phyloP scores from a whole-genome alignment of 1,140 invertebrate genomes.

The Ptiloglossa arizonensis region DNA sequence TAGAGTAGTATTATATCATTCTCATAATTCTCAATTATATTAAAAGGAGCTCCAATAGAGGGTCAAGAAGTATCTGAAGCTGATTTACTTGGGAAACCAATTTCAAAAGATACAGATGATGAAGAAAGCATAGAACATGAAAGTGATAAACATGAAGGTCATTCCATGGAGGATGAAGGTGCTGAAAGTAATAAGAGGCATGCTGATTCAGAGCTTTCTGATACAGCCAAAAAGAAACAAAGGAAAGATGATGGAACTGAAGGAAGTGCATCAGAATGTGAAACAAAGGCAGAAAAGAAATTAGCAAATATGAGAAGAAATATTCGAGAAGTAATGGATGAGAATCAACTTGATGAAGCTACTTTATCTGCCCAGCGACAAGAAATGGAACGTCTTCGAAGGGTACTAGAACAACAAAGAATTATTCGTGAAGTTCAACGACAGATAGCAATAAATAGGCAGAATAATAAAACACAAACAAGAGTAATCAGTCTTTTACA shows the following conservation, averaged over 20 bases:
- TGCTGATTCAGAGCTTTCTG: slow-evolving; percentile 71
- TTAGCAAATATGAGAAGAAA: slow-evolving; percentile 89
- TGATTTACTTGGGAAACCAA: slow-evolving; percentile 75
- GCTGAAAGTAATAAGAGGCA: slow-evolving; percentile 70
- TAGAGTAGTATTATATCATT: slow-evolving; percentile 13
- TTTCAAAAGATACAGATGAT: slow-evolving; percentile 77
- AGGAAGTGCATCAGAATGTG: slow-evolving; percentile 70
- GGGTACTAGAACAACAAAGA: slow-evolving; percentile 92
- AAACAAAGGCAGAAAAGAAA: slow-evolving; percentile 84
- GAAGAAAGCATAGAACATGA: slow-evolving; percentile 76
- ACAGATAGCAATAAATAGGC: slow-evolving; percentile 87
- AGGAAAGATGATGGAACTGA: slow-evolving; percentile 76
- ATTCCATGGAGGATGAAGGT: slow-evolving; percentile 73
- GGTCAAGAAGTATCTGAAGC: slow-evolving; percentile 79
- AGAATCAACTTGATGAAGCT: slow-evolving; percentile 94
- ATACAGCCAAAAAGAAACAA: slow-evolving; percentile 72
- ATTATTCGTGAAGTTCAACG: slow-evolving; percentile 89
- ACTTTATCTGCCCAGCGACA: slow-evolving; percentile 96
- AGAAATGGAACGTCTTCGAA: slow-evolving; percentile 92
- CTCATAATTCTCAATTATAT: slow-evolving; percentile 17
- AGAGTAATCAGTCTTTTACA: slow-evolving; percentile 87
- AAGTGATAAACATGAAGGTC: slow-evolving; percentile 67
- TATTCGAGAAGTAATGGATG: slow-evolving; percentile 95
- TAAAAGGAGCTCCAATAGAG: slow-evolving; percentile 77
- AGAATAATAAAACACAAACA: slow-evolving; percentile 86